Evolutionary conservation across 2,113 vertebrate species (phyloP).

Genomic region (Salvelinus namaycush): DNA sequence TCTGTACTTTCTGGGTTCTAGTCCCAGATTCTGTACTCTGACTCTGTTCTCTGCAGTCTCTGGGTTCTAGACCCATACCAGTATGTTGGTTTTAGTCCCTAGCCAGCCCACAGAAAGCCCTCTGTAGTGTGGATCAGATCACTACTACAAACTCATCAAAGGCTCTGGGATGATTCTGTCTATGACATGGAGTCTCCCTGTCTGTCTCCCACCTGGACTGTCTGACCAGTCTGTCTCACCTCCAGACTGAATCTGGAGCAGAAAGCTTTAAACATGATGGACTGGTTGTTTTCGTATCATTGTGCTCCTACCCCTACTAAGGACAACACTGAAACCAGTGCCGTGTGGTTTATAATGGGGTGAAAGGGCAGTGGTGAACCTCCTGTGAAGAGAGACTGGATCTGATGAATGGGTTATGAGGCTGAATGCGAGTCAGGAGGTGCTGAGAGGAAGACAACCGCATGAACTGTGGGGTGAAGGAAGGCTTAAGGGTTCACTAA

Average conservation of each 20-base stretch:
- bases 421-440: conserved; percentile 1
- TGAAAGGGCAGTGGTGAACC: too few relatives aligned
- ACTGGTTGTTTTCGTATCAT: too few relatives aligned
- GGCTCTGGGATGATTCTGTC: conserved; percentile 9
- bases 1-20: neutral
- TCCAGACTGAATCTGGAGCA: conserved; percentile 12
- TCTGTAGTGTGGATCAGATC: conserved; percentile 13
- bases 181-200: neutral
- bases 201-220: neutral
- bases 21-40: too few relatives aligned
- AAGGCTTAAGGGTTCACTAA: neutral
- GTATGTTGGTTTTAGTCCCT: too few relatives aligned
- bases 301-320: neutral
- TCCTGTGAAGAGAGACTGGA: neutral
- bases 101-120: neutral
- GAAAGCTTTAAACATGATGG: neutral
- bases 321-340: too few relatives aligned
- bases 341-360: too few relatives aligned
- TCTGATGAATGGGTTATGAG: conserved; percentile 8
- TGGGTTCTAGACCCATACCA: too few relatives aligned
- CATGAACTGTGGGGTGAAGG: neutral
- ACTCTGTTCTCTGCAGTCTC: neutral
- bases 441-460: neutral
- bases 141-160: neutral
- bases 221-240: too few relatives aligned